Conservation (phyloP, 2,797 vertebrate species). For the Neomorphus geoffroyi region DNA sequence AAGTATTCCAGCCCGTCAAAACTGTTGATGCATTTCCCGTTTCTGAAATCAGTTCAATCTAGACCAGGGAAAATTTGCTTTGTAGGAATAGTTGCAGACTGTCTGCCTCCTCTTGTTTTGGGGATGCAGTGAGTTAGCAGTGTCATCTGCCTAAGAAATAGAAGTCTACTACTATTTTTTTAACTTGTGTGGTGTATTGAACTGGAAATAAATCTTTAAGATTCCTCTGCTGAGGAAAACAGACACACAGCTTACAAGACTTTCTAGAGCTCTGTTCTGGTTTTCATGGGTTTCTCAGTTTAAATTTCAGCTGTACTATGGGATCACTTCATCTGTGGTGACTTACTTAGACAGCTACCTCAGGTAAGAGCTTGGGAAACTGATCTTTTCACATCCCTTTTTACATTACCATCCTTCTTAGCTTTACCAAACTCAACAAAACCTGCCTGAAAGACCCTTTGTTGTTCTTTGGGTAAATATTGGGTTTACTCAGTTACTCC, state of each 20-base stretch:
- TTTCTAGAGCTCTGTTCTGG: not conserved
- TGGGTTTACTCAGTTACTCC: not conserved
- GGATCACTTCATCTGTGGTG: not conserved
- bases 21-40: not conserved
- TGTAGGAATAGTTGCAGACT: not conserved
- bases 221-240: not conserved
- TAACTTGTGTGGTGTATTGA: not conserved
- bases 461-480: not conserved
- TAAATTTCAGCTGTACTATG: not conserved
- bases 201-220: not conserved
- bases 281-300: not conserved
- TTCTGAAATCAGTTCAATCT: not conserved
- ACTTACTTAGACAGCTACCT: not conserved
- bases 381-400: not conserved
- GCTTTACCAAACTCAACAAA: not conserved
- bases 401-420: not conserved
- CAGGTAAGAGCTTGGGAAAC: not conserved
- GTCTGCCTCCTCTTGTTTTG: not conserved
- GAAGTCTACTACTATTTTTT: not conserved
- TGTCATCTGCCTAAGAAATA: not conserved
- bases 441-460: not conserved
- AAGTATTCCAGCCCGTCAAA: not conserved
- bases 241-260: not conserved
- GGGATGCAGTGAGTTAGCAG: not conserved
- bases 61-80: not conserved